Percentiles rank a stretch among this genome's conserved stretches.
Conservation (phyloP, 1,140 invertebrate species). For the Pantala flavescens region DNA sequence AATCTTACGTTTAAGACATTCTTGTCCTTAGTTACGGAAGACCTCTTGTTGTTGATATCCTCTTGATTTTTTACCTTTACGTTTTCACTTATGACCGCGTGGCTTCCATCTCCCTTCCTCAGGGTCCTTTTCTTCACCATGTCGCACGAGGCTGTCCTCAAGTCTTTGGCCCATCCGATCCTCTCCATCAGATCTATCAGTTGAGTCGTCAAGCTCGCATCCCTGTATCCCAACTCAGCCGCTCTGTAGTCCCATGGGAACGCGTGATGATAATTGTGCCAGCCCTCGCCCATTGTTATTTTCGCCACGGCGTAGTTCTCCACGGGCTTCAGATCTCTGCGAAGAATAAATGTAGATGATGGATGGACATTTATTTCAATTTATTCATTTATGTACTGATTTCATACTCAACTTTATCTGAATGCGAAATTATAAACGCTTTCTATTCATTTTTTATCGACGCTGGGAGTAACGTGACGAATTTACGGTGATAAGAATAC, state of each 20-base stretch:
- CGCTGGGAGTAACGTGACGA: too few species aligned
- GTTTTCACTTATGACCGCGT: neutral
- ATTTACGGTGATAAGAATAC: too few species aligned
- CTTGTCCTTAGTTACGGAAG: too few species aligned
- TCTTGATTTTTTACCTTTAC: too few species aligned
- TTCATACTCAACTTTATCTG: conserved; percentile 18
- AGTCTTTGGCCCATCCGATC: conserved; percentile 64
- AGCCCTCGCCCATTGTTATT: conserved; percentile 45
- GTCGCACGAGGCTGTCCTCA: conserved; percentile 43
- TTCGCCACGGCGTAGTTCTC: conserved; percentile 36
- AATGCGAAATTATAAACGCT: conserved; percentile 37
- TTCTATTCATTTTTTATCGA: conserved; percentile 45
- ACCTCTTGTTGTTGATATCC: too few species aligned
- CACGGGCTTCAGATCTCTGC: conserved; percentile 44
- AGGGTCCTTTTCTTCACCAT: conserved; percentile 36
- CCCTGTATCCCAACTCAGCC: conserved; percentile 56
- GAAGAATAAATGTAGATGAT: conserved; percentile 18
- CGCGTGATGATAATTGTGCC: conserved; percentile 87
- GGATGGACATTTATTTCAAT: conserved; percentile 12
- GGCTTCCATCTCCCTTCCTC: conserved; percentile 31
- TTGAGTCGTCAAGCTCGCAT: conserved; percentile 64
- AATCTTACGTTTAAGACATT: too few species aligned
- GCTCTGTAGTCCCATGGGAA: conserved; percentile 83
- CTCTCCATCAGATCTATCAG: conserved; percentile 69
- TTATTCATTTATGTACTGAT: neutral